Evolutionary conservation across 2,113 vertebrate species (phyloP), one percentile per base, ranked within the genome.

Genomic region (Ciconia stormi): DNA sequence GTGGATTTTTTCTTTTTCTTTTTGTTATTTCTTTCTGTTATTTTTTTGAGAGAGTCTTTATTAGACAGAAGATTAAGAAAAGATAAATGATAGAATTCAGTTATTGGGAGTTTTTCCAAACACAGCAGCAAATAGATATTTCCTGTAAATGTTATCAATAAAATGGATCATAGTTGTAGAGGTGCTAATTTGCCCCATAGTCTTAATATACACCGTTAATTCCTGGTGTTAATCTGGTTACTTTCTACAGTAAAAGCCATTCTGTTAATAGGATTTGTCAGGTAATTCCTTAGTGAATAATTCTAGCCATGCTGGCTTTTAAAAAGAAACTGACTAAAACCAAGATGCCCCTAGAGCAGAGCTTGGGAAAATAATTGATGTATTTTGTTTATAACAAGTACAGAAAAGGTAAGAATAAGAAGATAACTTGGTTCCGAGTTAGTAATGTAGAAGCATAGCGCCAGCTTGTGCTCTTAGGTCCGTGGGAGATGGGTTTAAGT

Each of bases 211-310:
- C 32, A 12, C 17, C 5, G 0, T 61, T 86, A n/a, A 58, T 69
- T 90, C 30, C 55, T 74, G 71, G 23, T 90, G 90, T 78, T 96
- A 56, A 86, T 84, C 56, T 46, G 42, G 83, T 82, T 91, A 50
- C 59, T 92, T 93, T 87, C 69, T 84, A 30, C 65, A 53, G 73
- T 87, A 89, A 89, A 52, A 82, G 74, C 27, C 40, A 29, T 74
- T 91, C 92, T 49, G 23, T 79, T 92, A 92, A 79, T 87, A 95
- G 70, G 61, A 97, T 95, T 94, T 95, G 81, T 76, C 77, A 85
- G 65, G 81, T 82, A 94, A 85, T 87, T 91, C 53, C 36, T 89
- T 74, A 20, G 38, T 32, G 49, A 84, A 61, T 94, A 87, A 89
- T 91, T 91, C 66, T 87, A 56, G 44, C 40, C n/a, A 23, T 55